Base-by-base conservation (phyloP, 2,797 vertebrate species). In the Tarsius wallacei region DNA sequence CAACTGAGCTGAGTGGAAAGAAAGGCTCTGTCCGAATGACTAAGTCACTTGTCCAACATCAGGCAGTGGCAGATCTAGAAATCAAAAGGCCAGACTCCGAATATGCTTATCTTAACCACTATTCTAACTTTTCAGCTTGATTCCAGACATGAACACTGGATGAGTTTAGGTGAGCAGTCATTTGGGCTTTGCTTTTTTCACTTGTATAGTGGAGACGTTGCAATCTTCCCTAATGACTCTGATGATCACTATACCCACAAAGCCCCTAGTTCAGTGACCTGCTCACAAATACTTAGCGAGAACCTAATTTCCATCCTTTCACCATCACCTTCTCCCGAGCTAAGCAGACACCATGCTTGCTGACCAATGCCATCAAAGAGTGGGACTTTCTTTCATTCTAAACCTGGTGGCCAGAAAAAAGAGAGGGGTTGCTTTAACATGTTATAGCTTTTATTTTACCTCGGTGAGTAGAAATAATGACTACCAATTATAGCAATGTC, bases 391-490 rank as follows among this genome's bases (percentile, higher is more conserved):
- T n/a, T 97, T 82, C 71, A 21, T n/a, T 85, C 21, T 74, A 42
- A 74, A 86, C 22, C 2, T 15, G 42, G 19, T 68, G 51, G 2
- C 28, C n/a, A 36, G 55, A 21, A 31, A 16, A 47, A 78, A 17
- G 21, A 33, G 7, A 71, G 1, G 1, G 2, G 11, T 12, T 80
- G 11, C 10, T 61, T 68, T 89, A 70, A 80, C 7, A 36, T 55
- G 21, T 55, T 90, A 77, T 22, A 68, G 17, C 42, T 90, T 96
- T 95, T 73, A 95, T 96, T 85, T 93, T 68, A 63, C 87, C 31
- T 24, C n/a, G 51, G 49, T 57, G 59, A 76, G 51, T 71, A 83
- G 70, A 78, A 94, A 78, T 68, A 95, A 90, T 77, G 66, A 77
- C 47, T 3, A 5, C 64, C 53, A n/a, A 68, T 88, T 90, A 76